Percentiles rank a stretch among this genome's conserved stretches.
phyloP scores from a whole-genome alignment of 2,888 invertebrate genomes.

The Microctonus brassicae region DNA sequence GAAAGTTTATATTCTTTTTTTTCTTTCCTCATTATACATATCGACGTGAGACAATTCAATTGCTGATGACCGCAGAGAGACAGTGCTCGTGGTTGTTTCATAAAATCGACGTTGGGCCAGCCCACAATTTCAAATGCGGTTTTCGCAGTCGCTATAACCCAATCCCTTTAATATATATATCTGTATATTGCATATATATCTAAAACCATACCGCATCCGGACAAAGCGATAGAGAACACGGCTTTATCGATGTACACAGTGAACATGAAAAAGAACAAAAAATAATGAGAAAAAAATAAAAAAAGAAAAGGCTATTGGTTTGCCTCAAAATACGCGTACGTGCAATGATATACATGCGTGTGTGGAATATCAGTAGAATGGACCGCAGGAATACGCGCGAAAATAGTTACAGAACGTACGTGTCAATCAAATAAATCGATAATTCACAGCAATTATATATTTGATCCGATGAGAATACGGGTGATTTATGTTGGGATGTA shows the following conservation, averaged over 20 bases:
- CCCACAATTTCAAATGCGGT: slow-evolving; percentile 24
- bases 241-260: neutral
- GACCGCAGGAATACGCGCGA: neutral
- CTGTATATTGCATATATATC: neutral
- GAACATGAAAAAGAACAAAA: no score
- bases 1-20: neutral
- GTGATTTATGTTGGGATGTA: no score
- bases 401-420: neutral
- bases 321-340: neutral
- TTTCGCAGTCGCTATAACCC: slow-evolving; percentile 20
- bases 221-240: neutral
- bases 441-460: no score
- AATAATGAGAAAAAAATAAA: no score
- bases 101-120: slow-evolving; percentile 16
- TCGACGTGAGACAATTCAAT: neutral
- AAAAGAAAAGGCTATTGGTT: no score
- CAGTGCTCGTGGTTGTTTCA: neutral
- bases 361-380: neutral
- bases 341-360: neutral
- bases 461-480: no score
- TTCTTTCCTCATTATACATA: neutral
- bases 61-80: neutral
- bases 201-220: neutral
- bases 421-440: no score
- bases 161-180: neutral